Evolutionary conservation across 2,888 invertebrate species (phyloP).

Genomic region (Spisula subtruncata): DNA sequence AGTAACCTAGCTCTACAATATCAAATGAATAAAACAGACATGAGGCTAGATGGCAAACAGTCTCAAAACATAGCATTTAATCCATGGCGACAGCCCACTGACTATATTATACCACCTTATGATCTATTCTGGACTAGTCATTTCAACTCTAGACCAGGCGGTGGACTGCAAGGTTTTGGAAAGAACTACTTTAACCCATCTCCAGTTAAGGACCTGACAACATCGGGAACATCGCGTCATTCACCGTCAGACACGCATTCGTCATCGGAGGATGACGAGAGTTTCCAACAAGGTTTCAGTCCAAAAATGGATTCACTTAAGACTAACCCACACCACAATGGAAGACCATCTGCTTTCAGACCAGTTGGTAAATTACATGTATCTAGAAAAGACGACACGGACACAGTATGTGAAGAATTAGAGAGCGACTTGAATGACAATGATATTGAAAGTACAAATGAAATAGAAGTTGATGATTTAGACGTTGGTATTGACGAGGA

Average conservation of each 20-base stretch:
- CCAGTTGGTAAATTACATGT: conserved; percentile 61
- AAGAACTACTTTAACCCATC: conserved; percentile 58
- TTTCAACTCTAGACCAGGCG: conserved; percentile 50
- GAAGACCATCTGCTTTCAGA: conserved; percentile 65
- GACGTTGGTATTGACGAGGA: conserved; percentile 65
- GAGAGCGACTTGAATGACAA: conserved; percentile 8
- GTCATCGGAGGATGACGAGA: conserved; percentile 71
- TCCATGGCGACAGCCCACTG: conserved; percentile 67
- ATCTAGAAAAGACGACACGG: conserved; percentile 33
- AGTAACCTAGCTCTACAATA: conserved; percentile 72
- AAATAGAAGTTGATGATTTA: conserved; percentile 57
- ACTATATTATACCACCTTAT: conserved; percentile 76
- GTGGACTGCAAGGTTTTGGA: conserved; percentile 56
- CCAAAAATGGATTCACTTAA: conserved; percentile 32
- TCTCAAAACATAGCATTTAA: conserved; percentile 52
- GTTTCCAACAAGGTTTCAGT: conserved; percentile 48
- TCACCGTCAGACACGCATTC: conserved; percentile 61
- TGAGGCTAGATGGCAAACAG: conserved; percentile 63
- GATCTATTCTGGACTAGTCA: conserved; percentile 79
- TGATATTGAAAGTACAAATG: conserved; percentile 32
- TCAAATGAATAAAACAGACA: conserved; percentile 70
- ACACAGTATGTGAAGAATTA: neutral
- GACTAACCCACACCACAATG: conserved; percentile 48
- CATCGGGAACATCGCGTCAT: conserved; percentile 40
- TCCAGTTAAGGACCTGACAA: conserved; percentile 62